Percentiles rank a stretch among this genome's conserved stretches.
Evolutionary conservation across 2,113 vertebrate genomes (phyloP).

Genomic region (Xiphophorus couchianus): DNA sequence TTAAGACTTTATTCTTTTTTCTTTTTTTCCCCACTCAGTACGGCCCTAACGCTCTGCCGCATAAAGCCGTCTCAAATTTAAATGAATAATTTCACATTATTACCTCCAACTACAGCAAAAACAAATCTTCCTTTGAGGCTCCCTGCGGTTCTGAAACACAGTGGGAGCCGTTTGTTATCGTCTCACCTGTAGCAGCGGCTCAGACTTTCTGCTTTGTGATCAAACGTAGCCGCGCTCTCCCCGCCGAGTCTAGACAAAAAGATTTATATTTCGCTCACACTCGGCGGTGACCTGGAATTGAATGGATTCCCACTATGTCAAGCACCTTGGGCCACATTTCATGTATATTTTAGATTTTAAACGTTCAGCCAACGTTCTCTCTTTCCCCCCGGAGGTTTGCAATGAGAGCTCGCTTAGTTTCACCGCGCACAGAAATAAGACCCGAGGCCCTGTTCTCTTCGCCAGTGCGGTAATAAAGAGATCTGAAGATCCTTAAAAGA

Average conservation of each 20-base stretch:
- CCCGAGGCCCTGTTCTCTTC: slow-evolving; percentile 5
- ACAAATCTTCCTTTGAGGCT: background rate
- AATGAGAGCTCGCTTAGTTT: slow-evolving; percentile 19
- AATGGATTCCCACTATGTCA: slow-evolving; percentile 11
- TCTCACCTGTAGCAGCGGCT: background rate
- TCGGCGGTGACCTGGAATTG: slow-evolving; percentile 10
- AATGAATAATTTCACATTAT: background rate
- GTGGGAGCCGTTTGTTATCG: background rate
- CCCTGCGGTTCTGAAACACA: background rate
- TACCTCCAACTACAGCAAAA: background rate
- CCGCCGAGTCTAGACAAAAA: slow-evolving; percentile 2
- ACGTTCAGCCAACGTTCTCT: background rate
- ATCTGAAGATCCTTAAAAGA: slow-evolving; percentile 16
- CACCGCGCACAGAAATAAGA: slow-evolving; percentile 1
- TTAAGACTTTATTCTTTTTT: no score
- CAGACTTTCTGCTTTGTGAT: slow-evolving; percentile 10
- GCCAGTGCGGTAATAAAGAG: slow-evolving; percentile 10
- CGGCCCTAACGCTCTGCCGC: no score
- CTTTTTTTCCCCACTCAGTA: no score
- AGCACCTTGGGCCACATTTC: background rate
- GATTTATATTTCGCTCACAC: slow-evolving; percentile 2
- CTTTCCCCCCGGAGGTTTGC: slow-evolving; percentile 11
- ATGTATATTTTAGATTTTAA: slow-evolving; percentile 22
- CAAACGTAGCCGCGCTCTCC: slow-evolving; percentile 1
- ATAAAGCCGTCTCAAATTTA: background rate